These are phyloP conservation scores for Bursaphelenchus okinawaensis DNA, from an alignment of 2,888 invertebrate genomes.

Conservation along the genomic window DNA sequence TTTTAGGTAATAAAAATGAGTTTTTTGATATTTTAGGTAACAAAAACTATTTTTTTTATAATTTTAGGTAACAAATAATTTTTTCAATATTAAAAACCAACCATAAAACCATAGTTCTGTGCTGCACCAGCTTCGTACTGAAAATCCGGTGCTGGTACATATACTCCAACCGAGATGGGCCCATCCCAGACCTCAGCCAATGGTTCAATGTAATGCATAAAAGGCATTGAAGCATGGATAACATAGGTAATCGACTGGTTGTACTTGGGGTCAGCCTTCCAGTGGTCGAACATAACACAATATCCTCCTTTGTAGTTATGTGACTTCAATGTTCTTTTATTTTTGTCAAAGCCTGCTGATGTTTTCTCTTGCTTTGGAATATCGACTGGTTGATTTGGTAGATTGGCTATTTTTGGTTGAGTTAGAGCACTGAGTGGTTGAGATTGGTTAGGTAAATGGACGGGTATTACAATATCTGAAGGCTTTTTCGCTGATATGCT, in stretches of 20 bases:
- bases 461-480: too few relatives aligned
- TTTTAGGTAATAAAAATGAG: too few relatives aligned
- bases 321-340: background rate
- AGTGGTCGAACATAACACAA: constrained; percentile 19
- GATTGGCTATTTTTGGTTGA: too few relatives aligned
- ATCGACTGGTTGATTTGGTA: too few relatives aligned
- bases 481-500: too few relatives aligned
- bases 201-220: constrained; percentile 3
- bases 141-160: constrained; percentile 1
- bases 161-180: constrained; percentile 19
- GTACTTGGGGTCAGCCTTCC: constrained; percentile 2
- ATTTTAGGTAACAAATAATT: too few relatives aligned
- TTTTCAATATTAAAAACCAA: too few relatives aligned
- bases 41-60: too few relatives aligned
- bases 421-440: too few relatives aligned
- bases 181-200: constrained; percentile 14
- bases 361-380: too few relatives aligned
- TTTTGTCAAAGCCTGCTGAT: background rate
- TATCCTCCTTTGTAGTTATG: constrained; percentile 3
- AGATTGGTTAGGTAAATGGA: too few relatives aligned
- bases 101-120: background rate
- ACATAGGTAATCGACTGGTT: constrained; percentile 17
- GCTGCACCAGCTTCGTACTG: background rate
- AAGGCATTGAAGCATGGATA: constrained; percentile 16
- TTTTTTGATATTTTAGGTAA: too few relatives aligned